Percentiles rank a stretch among this genome's conserved stretches.
Conservation (phyloP, 2,113 vertebrate genomes). For the Pantherophis guttatus region DNA sequence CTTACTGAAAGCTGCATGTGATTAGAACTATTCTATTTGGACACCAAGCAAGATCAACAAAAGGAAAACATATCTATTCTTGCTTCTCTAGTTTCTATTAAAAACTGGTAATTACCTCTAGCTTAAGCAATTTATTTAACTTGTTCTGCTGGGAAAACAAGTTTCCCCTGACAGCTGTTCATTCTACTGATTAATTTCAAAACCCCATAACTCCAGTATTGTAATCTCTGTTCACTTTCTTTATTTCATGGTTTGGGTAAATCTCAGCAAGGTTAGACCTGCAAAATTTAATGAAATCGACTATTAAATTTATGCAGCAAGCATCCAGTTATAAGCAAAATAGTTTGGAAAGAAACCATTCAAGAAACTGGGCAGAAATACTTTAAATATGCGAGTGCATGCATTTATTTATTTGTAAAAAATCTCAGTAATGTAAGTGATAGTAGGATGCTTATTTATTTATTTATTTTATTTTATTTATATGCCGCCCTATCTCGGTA, state of each 20-base stretch:
- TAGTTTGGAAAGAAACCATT: background rate
- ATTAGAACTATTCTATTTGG: background rate
- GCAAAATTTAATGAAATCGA: background rate
- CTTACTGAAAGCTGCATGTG: background rate
- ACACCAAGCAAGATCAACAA: background rate
- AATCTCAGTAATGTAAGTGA: background rate
- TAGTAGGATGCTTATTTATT: too few relatives aligned
- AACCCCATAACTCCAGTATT: background rate
- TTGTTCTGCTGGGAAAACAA: constrained; percentile 17
- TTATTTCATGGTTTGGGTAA: background rate
- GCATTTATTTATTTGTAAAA: background rate
- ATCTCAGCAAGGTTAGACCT: background rate
- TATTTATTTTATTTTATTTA: too few relatives aligned
- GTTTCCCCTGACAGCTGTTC: background rate
- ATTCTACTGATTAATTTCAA: background rate
- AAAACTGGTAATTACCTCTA: constrained; percentile 1
- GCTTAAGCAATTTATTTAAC: background rate
- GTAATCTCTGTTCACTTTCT: background rate
- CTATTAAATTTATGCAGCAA: background rate
- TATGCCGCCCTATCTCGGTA: too few relatives aligned
- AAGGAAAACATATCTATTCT: background rate
- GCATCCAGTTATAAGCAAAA: background rate
- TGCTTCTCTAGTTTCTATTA: background rate
- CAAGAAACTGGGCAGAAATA: background rate
- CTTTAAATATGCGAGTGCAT: background rate